Percentiles rank a stretch among this genome's conserved stretches.
phyloP scores from a whole-genome alignment of 2,797 vertebrate species.

The Thripadectes ignobilis region DNA sequence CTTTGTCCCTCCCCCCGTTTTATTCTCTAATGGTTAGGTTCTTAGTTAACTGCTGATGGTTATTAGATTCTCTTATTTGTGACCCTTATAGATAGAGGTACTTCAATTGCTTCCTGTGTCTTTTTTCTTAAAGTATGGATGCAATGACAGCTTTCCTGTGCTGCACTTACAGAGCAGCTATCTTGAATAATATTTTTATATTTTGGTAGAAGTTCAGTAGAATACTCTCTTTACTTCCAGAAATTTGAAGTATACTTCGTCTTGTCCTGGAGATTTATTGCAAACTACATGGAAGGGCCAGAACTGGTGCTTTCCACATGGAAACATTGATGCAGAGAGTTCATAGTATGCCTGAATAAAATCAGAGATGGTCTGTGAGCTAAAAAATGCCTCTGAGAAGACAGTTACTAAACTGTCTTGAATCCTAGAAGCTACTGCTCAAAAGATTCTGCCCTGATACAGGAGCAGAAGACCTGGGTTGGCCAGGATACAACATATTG shows the following conservation, averaged over 20 bases:
- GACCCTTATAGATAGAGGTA: neutral
- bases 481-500: neutral
- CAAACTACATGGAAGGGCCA: neutral
- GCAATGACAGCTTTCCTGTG: neutral
- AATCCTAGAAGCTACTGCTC: neutral
- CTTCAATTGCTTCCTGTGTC: fast-evolving
- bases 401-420: neutral
- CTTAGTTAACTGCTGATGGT: neutral
- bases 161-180: neutral
- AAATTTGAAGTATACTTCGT: neutral
- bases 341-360: neutral
- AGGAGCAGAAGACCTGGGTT: neutral
- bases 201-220: constrained; percentile 9
- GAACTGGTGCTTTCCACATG: neutral
- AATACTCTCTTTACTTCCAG: neutral
- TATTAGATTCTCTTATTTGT: neutral
- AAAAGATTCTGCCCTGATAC: neutral
- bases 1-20: neutral
- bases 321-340: neutral
- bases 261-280: neutral
- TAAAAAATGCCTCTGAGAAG: neutral
- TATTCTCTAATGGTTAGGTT: neutral
- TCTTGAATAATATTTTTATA: neutral
- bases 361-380: neutral
- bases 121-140: neutral